Base-by-base conservation (phyloP, 2,888 invertebrate genomes). In the Heteromyza rotundicornis region DNA sequence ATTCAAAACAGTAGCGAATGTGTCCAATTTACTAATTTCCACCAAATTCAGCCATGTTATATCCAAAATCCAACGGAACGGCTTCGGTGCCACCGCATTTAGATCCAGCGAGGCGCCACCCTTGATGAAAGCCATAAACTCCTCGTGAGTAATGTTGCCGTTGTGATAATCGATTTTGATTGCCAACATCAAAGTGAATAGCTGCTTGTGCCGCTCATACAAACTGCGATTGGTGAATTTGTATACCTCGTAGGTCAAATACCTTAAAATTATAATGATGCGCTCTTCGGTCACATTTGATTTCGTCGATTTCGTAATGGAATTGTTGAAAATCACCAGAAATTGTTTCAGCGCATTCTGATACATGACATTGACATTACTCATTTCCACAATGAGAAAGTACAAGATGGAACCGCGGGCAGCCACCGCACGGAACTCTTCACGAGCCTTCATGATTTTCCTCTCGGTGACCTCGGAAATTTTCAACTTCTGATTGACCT, bases 351-450 rank as follows among this genome's bases (percentile, higher is more conserved):
- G 84, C 0, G 97, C 95, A 72, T 96, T 97, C 82, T 98, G 98
- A 79, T 98, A 98, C 97, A 98, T 98, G 8, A 90, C 88, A 78
- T 96, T 97, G 0, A 98, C 96, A 78, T 95, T 92, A 75, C 94
- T 94, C 96, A 98, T 96, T 85, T 98, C 97, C 0, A 97, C 96
- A 64, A 98, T 96, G 44, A 98, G 86, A 80, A 98, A 98, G 79
- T 98, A 98, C 1, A 98, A 84, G 60, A 97, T 96, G 0, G 96
- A 96, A 16, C 97, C 97, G 69, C 97, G 87, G 0, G 94, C 92
- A 2, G 98, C 98, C 1, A 98, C 97, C 0, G 96, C 94, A 69
- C 97, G 87, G 80, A 96, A 98, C 80, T 98, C 97, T 84, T 98
- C 97, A 60, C 98, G 86, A 0, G 97, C 97, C 60, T 92, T 86